Base-by-base conservation (phyloP, 2,888 invertebrate species). In the Pheosia gnoma region DNA sequence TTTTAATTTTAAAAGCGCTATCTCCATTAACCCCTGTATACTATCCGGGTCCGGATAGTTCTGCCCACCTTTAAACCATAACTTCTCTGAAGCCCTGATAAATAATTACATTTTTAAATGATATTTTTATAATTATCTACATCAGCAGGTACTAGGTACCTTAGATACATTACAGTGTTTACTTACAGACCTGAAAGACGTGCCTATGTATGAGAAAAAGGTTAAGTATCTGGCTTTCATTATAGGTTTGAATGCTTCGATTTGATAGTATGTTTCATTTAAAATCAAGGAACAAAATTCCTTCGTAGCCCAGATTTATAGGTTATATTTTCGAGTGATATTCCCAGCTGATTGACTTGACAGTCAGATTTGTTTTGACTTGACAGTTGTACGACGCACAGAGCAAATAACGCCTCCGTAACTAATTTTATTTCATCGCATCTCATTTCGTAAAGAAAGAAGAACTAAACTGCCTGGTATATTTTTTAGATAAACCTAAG, bases 201-300 rank as follows among this genome's bases (percentile, higher is more conserved):
- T 96, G 66, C 97, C 97, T 75, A 97, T 95, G 77, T 97, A 98
- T 0, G 97, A 96, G 80, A 97, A 94, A 77, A 95, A 95, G 56
- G 97, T 79, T 70, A 97, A 94, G 89, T 97, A 97, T 87, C 97
- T 94, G 75, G 94, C 94, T 95, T 95, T 91, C 93, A 93, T 92
- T 94, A 74, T 83, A 57, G 53, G 59, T 41, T 25, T 1, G 5
- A 45, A 56, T 13, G 8, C 4, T 5, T 11, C 5, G 61, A 56
- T 63, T 37, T 4, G 13, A 25, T 25, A 38, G 51, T 59, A 43
- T 60, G 65, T 41, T 66, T 60, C 61, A 70, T 73, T 66, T n/a
- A 64, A 3, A 58, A 53, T 56, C 49, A 13, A n/a, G 37, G 4
- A 25, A 51, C n/a, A 13, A 13, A 8, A 25, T 51, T 47, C 6